Evolutionary conservation across 2,888 invertebrate species (phyloP), one percentile per base, ranked within the genome.

Genomic region (Hipparchia sbordonii): DNA sequence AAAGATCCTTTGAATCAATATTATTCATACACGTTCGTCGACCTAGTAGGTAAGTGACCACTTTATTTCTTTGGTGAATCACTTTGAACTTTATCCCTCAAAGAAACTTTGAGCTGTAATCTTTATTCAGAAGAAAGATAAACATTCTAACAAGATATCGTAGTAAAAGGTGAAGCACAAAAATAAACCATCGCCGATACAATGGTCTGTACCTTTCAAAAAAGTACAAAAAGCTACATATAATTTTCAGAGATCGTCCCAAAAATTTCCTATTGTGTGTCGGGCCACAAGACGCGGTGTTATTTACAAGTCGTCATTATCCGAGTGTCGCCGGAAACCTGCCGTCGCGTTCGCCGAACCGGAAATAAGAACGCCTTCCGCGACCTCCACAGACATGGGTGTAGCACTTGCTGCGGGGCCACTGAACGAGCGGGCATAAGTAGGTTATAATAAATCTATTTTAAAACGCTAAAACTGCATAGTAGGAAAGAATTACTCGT

Each of bases 321-420:
- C 77, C 81, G 79, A 83, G 82, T 82, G 81, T 82, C 80, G 81
- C 84, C 85, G 85, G 84, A 81, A 77, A 74, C 76, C 85, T 87
- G 85, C 85, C 86, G 86, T 85, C 86, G 86, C 85, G 82, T 80
- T 82, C 87, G 82, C 84, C 87, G 88, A 85, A 85, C 86, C 89
- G 90, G 89, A 89, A 89, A 89, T 90, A 89, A 85, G 87, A 85
- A 86, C 86, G 85, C 85, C 89, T 91, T 89, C 86, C 88, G 84
- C 86, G 87, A 85, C 85, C 87, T 87, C 85, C 87, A 85, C 85
- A 87, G 86, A 87, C 86, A 84, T 83, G 82, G 83, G 79, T 82
- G 85, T 84, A 84, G 84, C 85, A 81, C 81, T 80, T 85, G 84
- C 76, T 82, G 84, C 84, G 54, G 82, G 82, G 89, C 87, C 82